A percentile compares a stretch with the other conserved stretches of the same genome.
phyloP scores from a whole-genome alignment of 2,113 vertebrate genomes.

The Axis porcinus region DNA sequence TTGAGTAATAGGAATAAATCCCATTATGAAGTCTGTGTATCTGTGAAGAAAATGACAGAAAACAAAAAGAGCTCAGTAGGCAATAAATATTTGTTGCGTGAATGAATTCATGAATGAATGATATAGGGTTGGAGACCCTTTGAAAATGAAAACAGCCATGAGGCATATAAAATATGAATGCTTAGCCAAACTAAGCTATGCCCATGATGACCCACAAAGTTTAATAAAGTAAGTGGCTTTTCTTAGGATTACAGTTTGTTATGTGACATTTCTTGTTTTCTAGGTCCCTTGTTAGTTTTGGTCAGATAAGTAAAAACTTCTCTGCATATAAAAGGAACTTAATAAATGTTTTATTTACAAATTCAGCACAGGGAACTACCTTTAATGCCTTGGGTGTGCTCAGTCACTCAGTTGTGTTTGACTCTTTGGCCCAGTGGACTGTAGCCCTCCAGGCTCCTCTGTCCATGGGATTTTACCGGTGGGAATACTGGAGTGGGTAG shows the following conservation, averaged over 20 bases:
- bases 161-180: background rate
- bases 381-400: background rate
- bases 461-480: background rate
- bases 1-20: background rate
- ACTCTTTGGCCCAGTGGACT: background rate
- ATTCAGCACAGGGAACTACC: background rate
- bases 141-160: background rate
- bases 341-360: background rate
- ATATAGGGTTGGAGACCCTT: background rate
- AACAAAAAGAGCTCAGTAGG: background rate
- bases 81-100: background rate
- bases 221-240: background rate
- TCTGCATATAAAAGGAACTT: background rate
- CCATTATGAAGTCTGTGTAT: background rate
- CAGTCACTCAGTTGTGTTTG: background rate
- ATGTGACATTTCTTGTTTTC: background rate
- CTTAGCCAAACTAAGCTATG: background rate
- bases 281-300: background rate
- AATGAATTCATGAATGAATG: slow-evolving; percentile 14
- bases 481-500: background rate
- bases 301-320: background rate
- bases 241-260: background rate
- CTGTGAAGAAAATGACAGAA: background rate
- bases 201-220: background rate
- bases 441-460: background rate